These are phyloP conservation scores for Eueremaeus valkanovi DNA, from an alignment of 2,888 invertebrate genomes.

Conservation along the genomic window DNA sequence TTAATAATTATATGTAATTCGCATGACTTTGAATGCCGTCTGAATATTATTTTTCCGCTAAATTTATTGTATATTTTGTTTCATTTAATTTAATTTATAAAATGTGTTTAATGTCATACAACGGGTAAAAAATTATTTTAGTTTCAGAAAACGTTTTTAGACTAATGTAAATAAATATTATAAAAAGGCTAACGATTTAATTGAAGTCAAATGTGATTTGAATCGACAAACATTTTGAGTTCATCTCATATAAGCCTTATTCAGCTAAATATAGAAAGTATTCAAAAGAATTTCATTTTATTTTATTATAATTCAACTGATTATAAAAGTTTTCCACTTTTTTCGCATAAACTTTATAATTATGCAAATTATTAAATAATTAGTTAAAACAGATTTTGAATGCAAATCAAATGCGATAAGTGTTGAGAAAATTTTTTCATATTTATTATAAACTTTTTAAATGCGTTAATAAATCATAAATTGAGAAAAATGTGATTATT, in stretches of 20 bases:
- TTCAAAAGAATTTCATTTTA: not conserved
- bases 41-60: not conserved
- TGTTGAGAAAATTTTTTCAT: not conserved
- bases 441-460: not conserved
- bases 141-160: not conserved
- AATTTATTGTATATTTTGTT: not conserved
- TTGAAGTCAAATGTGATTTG: not conserved
- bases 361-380: too few relatives aligned
- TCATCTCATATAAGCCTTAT: too few relatives aligned
- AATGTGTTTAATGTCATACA: not conserved
- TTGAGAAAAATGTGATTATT: not conserved
- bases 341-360: too few relatives aligned
- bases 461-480: not conserved
- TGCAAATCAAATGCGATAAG: not conserved
- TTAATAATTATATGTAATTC: not conserved
- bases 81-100: constrained; percentile 11
- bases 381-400: not conserved
- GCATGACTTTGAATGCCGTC: not conserved
- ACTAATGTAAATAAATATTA: not conserved
- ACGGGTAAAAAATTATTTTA: too few relatives aligned
- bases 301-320: not conserved
- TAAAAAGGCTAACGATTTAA: not conserved
- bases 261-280: not conserved
- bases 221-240: not conserved
- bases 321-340: too few relatives aligned